Evolutionary conservation across 2,797 vertebrate genomes (phyloP), one percentile per base, ranked within the genome.

Genomic region (Sternarchorhynchus goeldii): DNA sequence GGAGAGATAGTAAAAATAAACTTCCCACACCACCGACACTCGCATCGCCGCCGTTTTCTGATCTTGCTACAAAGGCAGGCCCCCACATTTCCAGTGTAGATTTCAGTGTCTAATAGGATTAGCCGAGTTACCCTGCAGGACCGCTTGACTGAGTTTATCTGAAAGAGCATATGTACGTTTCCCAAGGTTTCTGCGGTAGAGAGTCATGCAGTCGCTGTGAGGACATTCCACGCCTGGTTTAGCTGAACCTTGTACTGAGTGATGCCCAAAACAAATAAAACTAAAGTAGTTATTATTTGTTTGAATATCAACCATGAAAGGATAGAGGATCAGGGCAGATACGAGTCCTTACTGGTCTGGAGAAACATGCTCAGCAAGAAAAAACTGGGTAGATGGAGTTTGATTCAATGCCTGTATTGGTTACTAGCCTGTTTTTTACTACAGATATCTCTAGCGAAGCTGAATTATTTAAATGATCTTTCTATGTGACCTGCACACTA

Each of bases 31-130:
- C 50, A 73, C 58, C 69, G 75, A 77, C 80, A 77, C 72, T 73
- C 45, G 6, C 65, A 78, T 76, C 32, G 56, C 57, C 70, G 75
- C 59, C 75, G 78, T 73, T 66, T 75, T 80, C 84, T 75, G 68
- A 80, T 79, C 69, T 78, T 78, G 73, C 65, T 56, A 56, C 67
- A 62, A 58, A 82, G 45, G 50, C 58, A 17, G 20, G 79, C 86
- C 81, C 6, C 90, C 90, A 90, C 84, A 81, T 92, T 92, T 90
- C 73, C 84, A 88, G 89, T 86, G 79, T 89, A 80, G 77, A 83
- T 92, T 91, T 92, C 88, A 89, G 68, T 80, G 82, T 71, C 77
- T 85, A 85, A 90, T 83, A 87, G 84, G 89, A 92, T 92, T 90
- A 91, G 87, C 84, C 81, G 86, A 86, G 85, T 87, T 87, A 89